phyloP scores from a whole-genome alignment of 2,797 vertebrate genomes.

The Tragopan temminckii region DNA sequence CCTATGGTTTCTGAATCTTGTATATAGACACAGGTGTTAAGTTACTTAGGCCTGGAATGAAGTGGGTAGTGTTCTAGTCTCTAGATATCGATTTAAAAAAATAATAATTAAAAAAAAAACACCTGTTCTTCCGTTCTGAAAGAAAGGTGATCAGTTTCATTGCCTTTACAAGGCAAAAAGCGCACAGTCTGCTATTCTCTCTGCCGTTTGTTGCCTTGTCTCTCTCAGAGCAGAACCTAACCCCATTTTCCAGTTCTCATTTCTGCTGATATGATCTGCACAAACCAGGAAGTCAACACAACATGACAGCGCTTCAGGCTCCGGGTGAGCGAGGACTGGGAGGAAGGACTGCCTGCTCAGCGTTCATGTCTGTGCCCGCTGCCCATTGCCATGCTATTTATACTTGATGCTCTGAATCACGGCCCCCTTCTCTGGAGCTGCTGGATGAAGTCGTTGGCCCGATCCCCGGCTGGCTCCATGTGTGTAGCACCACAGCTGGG shows the following conservation, averaged over 20 bases:
- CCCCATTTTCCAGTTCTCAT: neutral
- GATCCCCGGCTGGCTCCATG: neutral
- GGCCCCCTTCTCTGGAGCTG: neutral
- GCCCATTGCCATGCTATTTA: neutral
- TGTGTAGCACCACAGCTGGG: neutral
- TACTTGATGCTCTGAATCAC: neutral
- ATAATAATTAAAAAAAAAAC: neutral
- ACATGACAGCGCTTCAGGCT: constrained; percentile 5
- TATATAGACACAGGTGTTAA: neutral
- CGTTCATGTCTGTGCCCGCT: neutral
- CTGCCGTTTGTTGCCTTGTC: neutral
- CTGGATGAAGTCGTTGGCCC: neutral
- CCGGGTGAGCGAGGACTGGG: neutral
- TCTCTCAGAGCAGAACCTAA: neutral
- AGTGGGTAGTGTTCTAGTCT: neutral
- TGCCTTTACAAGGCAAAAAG: neutral
- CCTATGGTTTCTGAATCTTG: constrained; percentile 1
- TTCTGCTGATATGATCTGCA: constrained; percentile 20
- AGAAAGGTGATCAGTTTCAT: neutral
- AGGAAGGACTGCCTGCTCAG: constrained; percentile 5
- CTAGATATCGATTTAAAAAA: neutral
- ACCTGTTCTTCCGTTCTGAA: neutral
- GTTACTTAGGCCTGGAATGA: neutral
- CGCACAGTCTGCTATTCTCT: neutral
- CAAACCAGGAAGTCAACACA: constrained; percentile 32